Base-by-base conservation (phyloP, 1,140 invertebrate species). In the Calliopsis andreniformis region DNA sequence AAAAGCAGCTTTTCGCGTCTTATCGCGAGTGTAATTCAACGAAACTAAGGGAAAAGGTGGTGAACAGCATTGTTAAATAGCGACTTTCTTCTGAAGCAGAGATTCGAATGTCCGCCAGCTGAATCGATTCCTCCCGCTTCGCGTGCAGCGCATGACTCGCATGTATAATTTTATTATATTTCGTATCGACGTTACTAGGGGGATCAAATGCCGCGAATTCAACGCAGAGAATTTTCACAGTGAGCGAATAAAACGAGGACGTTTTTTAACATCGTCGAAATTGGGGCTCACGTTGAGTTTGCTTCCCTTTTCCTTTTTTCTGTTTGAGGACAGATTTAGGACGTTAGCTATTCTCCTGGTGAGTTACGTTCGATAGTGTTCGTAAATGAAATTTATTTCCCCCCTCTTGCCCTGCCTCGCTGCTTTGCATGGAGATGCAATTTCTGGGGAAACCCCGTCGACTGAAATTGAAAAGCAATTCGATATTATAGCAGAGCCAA, bases 301-400 rank as follows among this genome's bases (percentile, higher is more conserved):
- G n/a, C 18, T 14, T 25, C 39, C 30, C 8, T 3, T 12, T 32
- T 18, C 14, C 2, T 6, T n/a, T 23, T 25, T 2, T 6, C 18
- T 20, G 7, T 23, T 72, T 12, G n/a, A n/a, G 32, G 18, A 10
- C 20, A 6, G 20, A 43, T 43, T 32, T 10, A 32, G 32, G 30
- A 2, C 23, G 45, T 28, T 42, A 42, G 35, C 23, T 28, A 43
- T 23, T 16, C 7, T 3, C 3, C 23, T 20, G 23, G 23, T 23
- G 23, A 12, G n/a, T 62, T 25, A 25, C 16, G 59, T 18, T 45
- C 16, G 5, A 18, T 43, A 43, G 25, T 45, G 35, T 32, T 64
- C 64, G 25, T 59, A 23, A 53, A 55, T 53, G 47, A 63, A 72
- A 72, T 63, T 51, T 63, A 42, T 55, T 63, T 64, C 70, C 35